Conservation (phyloP, 37 sponge, comb jelly and placozoan species). For the Mnemiopsis leidyi region DNA sequence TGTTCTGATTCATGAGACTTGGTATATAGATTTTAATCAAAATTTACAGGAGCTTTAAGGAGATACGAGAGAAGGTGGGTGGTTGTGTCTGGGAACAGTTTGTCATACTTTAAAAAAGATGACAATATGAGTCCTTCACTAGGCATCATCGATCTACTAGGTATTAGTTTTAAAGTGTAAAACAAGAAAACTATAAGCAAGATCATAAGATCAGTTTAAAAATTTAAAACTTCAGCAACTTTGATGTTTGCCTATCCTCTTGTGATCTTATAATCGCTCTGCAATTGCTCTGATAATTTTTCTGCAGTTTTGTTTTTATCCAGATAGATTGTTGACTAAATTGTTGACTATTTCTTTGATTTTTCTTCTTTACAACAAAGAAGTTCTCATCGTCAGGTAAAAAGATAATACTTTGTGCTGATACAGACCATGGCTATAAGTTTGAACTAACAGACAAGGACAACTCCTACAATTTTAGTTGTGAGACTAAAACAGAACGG, state of each 20-base stretch:
- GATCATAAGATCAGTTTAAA: too few relatives aligned
- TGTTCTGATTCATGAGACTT: not conserved
- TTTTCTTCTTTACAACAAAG: too few relatives aligned
- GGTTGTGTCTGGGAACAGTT: not conserved
- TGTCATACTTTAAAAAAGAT: constrained; percentile 35
- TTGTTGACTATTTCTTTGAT: too few relatives aligned
- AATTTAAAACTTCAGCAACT: too few relatives aligned
- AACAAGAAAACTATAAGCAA: too few relatives aligned
- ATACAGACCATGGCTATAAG: not conserved
- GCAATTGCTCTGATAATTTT: too few relatives aligned
- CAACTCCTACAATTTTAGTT: not conserved
- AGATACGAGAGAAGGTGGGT: constrained; percentile 54
- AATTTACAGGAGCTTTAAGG: not conserved
- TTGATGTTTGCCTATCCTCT: too few relatives aligned
- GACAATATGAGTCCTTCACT: not conserved
- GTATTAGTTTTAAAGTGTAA: too few relatives aligned
- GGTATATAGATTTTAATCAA: not conserved
- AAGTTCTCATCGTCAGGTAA: too few relatives aligned
- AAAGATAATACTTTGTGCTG: not conserved
- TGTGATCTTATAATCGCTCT: too few relatives aligned
- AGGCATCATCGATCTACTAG: constrained; percentile 31
- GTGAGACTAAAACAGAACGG: constrained; percentile 54
- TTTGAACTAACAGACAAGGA: constrained; percentile 29
- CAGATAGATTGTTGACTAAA: too few relatives aligned
- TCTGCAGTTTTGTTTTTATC: too few relatives aligned